These are phyloP conservation scores for Trachelus troglodyta DNA, from an alignment of 2,888 invertebrate genomes.

Conservation along the genomic window DNA sequence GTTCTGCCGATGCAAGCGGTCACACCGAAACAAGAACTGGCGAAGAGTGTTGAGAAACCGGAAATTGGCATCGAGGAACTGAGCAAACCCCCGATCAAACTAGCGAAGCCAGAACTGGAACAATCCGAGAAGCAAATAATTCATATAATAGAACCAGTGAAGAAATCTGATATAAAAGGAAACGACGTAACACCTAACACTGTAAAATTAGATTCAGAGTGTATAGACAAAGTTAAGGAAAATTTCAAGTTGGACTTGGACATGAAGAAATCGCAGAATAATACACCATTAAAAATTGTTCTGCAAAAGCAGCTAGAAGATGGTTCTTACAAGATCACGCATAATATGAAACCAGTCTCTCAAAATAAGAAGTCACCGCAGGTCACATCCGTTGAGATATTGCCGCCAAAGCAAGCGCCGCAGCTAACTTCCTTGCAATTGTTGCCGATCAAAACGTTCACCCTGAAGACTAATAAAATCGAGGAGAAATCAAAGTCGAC, in stretches of 20 bases:
- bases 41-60: conserved; percentile 46
- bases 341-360: conserved; percentile 47
- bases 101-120: conserved; percentile 38
- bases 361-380: conserved; percentile 41
- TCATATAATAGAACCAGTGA: conserved; percentile 13
- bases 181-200: conserved; percentile 1
- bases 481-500: conserved; percentile 61
- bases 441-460: conserved; percentile 65
- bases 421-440: conserved; percentile 61
- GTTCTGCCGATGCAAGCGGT: conserved; percentile 82
- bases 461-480: conserved; percentile 53
- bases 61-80: conserved; percentile 53
- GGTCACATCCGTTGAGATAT: conserved; percentile 48
- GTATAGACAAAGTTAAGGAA: conserved; percentile 39
- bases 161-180: conserved; percentile 27
- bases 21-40: conserved; percentile 69
- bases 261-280: conserved; percentile 41
- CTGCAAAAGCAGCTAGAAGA: conserved; percentile 68
- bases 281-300: conserved; percentile 64
- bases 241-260: conserved; percentile 38
- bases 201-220: conserved; percentile 11
- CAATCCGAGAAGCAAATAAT: conserved; percentile 24
- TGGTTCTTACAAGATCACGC: conserved; percentile 67
- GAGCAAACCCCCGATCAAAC: conserved; percentile 51
- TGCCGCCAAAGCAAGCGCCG: conserved; percentile 42